Conservation (phyloP, 1,140 invertebrate species). For the Caenorhabditis tropicalis region DNA sequence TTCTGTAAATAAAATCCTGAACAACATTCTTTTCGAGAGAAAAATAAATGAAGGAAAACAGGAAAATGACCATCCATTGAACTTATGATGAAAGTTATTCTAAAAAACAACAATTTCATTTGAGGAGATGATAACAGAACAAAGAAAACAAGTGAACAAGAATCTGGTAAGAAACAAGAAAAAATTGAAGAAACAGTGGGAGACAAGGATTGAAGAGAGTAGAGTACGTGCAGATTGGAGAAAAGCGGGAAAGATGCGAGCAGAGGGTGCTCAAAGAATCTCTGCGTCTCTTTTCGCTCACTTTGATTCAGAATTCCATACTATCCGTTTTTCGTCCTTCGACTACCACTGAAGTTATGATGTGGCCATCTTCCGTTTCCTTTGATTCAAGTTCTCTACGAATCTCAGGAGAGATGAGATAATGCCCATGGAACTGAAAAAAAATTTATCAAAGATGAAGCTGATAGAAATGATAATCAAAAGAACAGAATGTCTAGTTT, state of each 20-base stretch:
- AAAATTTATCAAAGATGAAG: too few species aligned
- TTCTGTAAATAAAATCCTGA: neutral
- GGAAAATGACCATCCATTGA: too few species aligned
- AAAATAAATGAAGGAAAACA: neutral
- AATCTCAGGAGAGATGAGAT: slow-evolving; percentile 59
- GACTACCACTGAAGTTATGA: slow-evolving; percentile 33
- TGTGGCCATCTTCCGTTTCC: slow-evolving; percentile 45
- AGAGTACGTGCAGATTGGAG: slow-evolving; percentile 9
- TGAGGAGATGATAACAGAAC: neutral
- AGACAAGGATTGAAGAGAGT: neutral
- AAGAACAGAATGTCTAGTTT: too few species aligned
- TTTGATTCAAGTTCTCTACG: slow-evolving; percentile 51
- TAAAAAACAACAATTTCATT: slow-evolving; percentile 13
- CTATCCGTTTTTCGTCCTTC: slow-evolving; percentile 48
- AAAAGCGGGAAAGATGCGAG: neutral
- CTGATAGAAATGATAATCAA: too few species aligned
- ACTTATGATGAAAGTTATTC: neutral
- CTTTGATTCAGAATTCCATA: slow-evolving; percentile 50
- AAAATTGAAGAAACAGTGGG: neutral
- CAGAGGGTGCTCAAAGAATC: neutral
- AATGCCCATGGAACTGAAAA: slow-evolving; percentile 55
- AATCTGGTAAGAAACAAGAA: neutral
- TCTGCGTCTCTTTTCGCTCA: neutral
- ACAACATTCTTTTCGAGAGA: neutral
- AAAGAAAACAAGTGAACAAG: neutral